A percentile compares a stretch with the other conserved stretches of the same genome.
Evolutionary conservation across 2,888 invertebrate species (phyloP).

Genomic region (Parasteatoda lunata): DNA sequence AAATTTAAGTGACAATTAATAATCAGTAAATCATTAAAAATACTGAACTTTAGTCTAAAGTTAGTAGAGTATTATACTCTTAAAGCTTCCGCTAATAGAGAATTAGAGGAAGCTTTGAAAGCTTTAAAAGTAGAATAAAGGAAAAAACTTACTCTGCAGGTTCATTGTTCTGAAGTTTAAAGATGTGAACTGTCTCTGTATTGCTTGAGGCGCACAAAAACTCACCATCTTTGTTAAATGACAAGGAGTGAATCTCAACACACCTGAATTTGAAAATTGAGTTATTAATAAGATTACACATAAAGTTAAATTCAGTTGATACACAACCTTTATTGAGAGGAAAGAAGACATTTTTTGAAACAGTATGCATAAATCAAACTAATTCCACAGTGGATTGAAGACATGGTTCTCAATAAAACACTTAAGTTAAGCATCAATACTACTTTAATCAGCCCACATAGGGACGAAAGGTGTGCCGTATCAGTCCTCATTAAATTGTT

Average conservation of each 20-base stretch:
- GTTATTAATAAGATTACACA: not conserved
- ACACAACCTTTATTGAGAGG: not conserved
- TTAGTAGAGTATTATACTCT: not conserved
- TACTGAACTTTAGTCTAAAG: not conserved
- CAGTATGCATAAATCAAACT: not conserved
- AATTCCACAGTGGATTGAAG: not conserved
- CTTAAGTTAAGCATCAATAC: no score
- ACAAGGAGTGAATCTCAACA: slow-evolving; percentile 48
- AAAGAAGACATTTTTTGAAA: not conserved
- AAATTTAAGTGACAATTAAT: no score
- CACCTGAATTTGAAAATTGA: slow-evolving; percentile 17
- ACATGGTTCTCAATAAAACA: not conserved
- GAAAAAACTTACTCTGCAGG: slow-evolving; percentile 30
- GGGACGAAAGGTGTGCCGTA: no score
- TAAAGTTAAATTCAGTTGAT: not conserved
- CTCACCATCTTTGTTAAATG: slow-evolving; percentile 30
- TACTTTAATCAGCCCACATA: no score
- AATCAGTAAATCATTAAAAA: no score
- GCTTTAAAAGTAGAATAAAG: not conserved
- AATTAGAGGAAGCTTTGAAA: not conserved
- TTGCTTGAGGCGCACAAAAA: slow-evolving; percentile 54
- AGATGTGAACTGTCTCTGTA: slow-evolving; percentile 58
- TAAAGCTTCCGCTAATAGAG: not conserved
- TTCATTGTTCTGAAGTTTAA: slow-evolving; percentile 38
- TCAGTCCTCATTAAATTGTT: no score